Evolutionary conservation across 1,140 invertebrate species (phyloP), one percentile per base, ranked within the genome.

Genomic region (Trichonephila clavipes): DNA sequence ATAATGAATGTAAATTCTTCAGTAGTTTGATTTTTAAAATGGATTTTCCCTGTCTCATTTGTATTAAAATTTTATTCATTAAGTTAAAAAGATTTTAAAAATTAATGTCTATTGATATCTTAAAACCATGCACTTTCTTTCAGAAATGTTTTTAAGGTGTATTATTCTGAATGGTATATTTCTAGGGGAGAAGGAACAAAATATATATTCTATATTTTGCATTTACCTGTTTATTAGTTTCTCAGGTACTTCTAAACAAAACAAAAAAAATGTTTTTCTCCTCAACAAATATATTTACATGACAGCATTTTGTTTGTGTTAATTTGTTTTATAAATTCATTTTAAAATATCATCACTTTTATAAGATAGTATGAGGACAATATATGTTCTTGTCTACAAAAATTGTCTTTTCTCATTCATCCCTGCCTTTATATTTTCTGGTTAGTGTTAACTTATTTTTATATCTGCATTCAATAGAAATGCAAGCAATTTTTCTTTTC

Each of bases 371-470:
- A 16, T 77, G 12, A 77, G 18, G 62, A 19, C 62, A 77, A 28
- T 28, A 24, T 40, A 8, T 51, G 51, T 51, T 7, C 51, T 51
- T 51, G 51, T 51, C 10, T 51, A 14, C 40, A 28, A 24, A 24
- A 77, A n/a, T 77, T 40, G 14, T 58, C 16, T 58, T 24, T 5
- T 44, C 82, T 83, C 51, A 83, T 21, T 59, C 82, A 83, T 59
- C 82, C 82, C 82, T 83, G 40, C 51, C 10, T 24, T 83, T n/a
- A 7, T 58, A n/a, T 51, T 83, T 83, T 58, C 58, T 51, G n/a
- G 24, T 77, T 59, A 83, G 82, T 83, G 82, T 83, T 83, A 83
- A 83, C 44, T 83, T 83, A 83, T 83, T 83, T 83, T 83, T 83
- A 83, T 83, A 83, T 59, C 21, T 83, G 82, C 82, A 58, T 83